These are phyloP conservation scores for Palloptera scutellata DNA, from an alignment of 2,888 invertebrate species.

Conservation along the genomic window DNA sequence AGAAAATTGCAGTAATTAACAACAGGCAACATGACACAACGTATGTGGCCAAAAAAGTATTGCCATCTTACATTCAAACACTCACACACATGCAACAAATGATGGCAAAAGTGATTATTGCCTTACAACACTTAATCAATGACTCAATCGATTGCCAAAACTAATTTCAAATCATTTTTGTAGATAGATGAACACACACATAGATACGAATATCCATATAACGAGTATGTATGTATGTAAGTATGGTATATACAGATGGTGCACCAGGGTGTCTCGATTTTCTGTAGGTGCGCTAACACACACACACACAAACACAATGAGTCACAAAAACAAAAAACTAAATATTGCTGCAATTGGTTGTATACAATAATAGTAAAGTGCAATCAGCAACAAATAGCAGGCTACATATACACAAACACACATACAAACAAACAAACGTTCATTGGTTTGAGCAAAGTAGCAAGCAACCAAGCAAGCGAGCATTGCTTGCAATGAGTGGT, in stretches of 20 bases:
- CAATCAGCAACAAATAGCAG: too few species aligned
- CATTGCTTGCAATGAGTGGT: background rate
- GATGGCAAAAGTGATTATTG: conserved; percentile 32
- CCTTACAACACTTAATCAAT: conserved; percentile 42
- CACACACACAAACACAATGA: background rate
- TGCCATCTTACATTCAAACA: background rate
- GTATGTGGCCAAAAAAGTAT: background rate
- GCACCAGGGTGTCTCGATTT: background rate
- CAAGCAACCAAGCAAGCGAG: background rate
- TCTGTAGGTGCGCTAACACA: background rate
- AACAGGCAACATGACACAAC: too few species aligned
- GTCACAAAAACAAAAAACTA: background rate
- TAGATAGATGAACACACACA: conserved; percentile 13
- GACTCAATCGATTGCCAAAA: conserved; percentile 46
- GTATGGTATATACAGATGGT: background rate
- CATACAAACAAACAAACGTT: background rate
- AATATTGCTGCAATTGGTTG: background rate
- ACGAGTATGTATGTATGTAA: background rate
- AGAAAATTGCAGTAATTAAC: too few species aligned
- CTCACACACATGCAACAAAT: conserved; percentile 25
- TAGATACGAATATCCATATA: conserved; percentile 22
- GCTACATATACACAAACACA: background rate
- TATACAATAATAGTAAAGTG: too few species aligned
- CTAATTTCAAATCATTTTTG: conserved; percentile 41
- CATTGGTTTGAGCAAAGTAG: background rate